phyloP scores from a whole-genome alignment of 2,113 vertebrate species.

The Hepsetus odoe region DNA sequence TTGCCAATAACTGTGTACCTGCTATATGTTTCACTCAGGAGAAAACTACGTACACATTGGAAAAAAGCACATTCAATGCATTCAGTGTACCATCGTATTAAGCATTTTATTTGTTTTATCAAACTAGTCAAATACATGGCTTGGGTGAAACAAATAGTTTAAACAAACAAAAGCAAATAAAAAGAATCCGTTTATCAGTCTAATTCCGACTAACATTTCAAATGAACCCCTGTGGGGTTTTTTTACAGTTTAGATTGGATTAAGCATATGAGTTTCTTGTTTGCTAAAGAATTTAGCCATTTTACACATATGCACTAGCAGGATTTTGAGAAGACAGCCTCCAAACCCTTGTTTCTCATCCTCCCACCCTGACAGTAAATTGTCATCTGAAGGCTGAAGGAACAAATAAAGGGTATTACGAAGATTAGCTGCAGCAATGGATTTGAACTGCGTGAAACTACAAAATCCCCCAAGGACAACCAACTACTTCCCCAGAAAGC shows the following conservation, averaged over 20 bases:
- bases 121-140: not conserved
- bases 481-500: conserved; percentile 25
- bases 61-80: no score
- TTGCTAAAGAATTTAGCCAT: not conserved
- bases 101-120: not conserved
- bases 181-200: not conserved
- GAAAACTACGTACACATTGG: no score
- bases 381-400: conserved; percentile 13
- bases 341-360: conserved; percentile 23
- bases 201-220: no score
- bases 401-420: conserved; percentile 27
- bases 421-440: conserved; percentile 42
- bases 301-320: not conserved
- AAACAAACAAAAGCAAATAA: not conserved
- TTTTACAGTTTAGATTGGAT: not conserved
- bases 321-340: conserved; percentile 4
- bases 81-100: no score
- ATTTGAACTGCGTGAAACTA: conserved; percentile 29
- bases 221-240: not conserved
- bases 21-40: no score
- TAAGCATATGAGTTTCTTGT: not conserved
- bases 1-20: no score
- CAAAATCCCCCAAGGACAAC: conserved; percentile 17
- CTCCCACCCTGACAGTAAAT: conserved; percentile 32
- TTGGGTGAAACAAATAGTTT: not conserved